Conservation (phyloP, 2,113 vertebrate species). For the Varanus komodoensis region DNA sequence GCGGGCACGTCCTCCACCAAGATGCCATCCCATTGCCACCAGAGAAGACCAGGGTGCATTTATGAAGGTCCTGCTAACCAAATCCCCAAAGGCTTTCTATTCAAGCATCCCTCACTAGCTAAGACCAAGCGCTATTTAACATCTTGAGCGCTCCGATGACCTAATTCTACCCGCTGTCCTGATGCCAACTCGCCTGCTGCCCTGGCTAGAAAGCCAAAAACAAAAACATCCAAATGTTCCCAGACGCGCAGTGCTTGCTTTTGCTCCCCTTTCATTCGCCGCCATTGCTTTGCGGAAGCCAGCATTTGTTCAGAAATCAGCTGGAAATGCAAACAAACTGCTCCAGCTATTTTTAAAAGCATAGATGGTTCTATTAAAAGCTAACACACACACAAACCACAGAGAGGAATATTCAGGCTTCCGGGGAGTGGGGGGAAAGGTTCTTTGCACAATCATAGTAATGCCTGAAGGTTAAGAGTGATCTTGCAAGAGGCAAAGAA, state of each 20-base stretch:
- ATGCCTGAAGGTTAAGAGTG: background rate
- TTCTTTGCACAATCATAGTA: background rate
- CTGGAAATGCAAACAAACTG: background rate
- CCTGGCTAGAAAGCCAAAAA: background rate
- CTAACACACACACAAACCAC: background rate
- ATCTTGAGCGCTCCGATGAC: constrained; percentile 64
- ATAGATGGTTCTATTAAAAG: constrained; percentile 11
- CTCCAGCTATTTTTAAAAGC: constrained; percentile 14
- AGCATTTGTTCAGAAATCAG: constrained; percentile 36
- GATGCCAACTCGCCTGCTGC: constrained; percentile 31
- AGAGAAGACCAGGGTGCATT: fast-evolving
- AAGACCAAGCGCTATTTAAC: background rate
- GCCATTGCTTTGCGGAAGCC: constrained; percentile 34
- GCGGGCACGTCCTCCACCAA: background rate
- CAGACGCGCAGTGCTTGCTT: constrained; percentile 12
- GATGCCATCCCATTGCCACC: background rate
- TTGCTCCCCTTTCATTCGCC: background rate
- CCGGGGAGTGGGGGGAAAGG: background rate
- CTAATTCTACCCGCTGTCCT: constrained; percentile 67
- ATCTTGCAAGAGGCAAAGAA: background rate
- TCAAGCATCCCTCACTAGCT: constrained; percentile 13
- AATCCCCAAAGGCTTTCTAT: constrained; percentile 42
- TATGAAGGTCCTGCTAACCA: constrained; percentile 49
- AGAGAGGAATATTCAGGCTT: background rate
- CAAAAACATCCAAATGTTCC: background rate